Evolutionary conservation across 1,140 invertebrate species (phyloP).

Genomic region (Cyclina sinensis): DNA sequence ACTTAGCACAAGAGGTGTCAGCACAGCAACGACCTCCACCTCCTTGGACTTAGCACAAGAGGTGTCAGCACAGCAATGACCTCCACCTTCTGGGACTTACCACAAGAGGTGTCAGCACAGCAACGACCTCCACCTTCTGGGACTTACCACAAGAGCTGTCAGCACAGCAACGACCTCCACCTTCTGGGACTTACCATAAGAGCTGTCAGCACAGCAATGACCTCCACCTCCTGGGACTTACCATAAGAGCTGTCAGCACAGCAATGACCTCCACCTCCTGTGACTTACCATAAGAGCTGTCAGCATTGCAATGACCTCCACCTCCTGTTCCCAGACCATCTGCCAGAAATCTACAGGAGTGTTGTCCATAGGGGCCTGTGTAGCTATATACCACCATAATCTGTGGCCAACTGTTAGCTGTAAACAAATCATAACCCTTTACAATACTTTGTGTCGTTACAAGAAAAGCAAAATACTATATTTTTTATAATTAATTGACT

Average conservation of each 20-base stretch:
- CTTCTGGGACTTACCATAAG: slow-evolving; percentile 89
- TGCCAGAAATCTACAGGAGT: slow-evolving; percentile 98
- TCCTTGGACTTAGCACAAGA: too few species aligned
- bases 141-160: slow-evolving; percentile 91
- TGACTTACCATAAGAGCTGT: slow-evolving; percentile 91
- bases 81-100: too few species aligned
- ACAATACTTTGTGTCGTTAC: too few species aligned
- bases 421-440: not conserved
- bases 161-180: slow-evolving; percentile 97
- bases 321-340: slow-evolving; percentile 94
- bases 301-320: slow-evolving; percentile 97
- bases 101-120: too few species aligned
- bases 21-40: too few species aligned
- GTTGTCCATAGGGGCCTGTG: slow-evolving; percentile 96
- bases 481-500: too few species aligned
- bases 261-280: slow-evolving; percentile 95
- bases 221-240: slow-evolving; percentile 90
- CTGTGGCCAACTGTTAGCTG: slow-evolving; percentile 81
- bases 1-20: too few species aligned
- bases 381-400: slow-evolving; percentile 92
- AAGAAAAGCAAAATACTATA: too few species aligned
- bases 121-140: too few species aligned
- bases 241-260: slow-evolving; percentile 95
- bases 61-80: too few species aligned
- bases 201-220: slow-evolving; percentile 98